phyloP scores from a whole-genome alignment of 2,888 invertebrate species.

The Brachyopa scutellaris region DNA sequence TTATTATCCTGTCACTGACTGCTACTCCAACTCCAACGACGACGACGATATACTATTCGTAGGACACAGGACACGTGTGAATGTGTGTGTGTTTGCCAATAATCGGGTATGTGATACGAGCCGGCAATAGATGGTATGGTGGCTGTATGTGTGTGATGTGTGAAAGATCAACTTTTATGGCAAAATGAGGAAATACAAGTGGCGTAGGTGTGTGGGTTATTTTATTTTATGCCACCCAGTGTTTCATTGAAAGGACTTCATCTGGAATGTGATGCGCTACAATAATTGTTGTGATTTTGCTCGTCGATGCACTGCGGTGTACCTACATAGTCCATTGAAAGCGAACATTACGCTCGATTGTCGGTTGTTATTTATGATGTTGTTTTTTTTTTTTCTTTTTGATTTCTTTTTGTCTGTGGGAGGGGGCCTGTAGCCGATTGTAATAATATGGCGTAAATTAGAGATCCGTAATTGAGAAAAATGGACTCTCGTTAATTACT shows the following conservation, averaged over 20 bases:
- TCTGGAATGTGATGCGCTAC: constrained; percentile 65
- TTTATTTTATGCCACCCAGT: constrained; percentile 18
- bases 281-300: constrained; percentile 67
- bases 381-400: constrained; percentile 9
- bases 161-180: constrained; percentile 65
- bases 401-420: neutral
- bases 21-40: constrained; percentile 23
- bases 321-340: constrained; percentile 34
- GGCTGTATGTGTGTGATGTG: constrained; percentile 21
- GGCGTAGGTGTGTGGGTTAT: constrained; percentile 21
- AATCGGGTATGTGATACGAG: constrained; percentile 43
- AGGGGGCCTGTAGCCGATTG: too few relatives aligned
- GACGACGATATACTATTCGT: constrained; percentile 9
- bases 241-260: constrained; percentile 61
- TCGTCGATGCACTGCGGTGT: constrained; percentile 24
- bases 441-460: constrained; percentile 46
- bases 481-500: constrained; percentile 49
- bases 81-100: constrained; percentile 44
- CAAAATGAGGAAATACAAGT: constrained; percentile 17
- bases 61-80: too few relatives aligned
- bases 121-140: constrained; percentile 29
- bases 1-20: constrained; percentile 70
- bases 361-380: constrained; percentile 50
- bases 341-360: constrained; percentile 37
- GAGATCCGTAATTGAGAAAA: constrained; percentile 56